Conservation (phyloP, 2,113 vertebrate species). For the Ictalurus punctatus region DNA sequence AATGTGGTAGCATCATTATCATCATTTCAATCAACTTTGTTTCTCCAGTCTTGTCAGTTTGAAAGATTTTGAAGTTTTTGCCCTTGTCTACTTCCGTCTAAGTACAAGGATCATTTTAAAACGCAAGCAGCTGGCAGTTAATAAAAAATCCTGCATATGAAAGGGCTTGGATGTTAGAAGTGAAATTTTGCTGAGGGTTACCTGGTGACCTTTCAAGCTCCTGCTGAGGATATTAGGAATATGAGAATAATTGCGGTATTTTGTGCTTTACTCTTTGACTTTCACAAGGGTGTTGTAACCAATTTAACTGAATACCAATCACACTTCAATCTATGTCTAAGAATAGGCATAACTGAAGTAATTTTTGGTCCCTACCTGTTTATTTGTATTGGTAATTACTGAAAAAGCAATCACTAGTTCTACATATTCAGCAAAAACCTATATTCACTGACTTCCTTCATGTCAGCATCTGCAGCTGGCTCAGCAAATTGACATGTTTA, state of each 20-base stretch:
- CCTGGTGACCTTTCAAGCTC: conserved; percentile 7
- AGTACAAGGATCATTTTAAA: conserved; percentile 1
- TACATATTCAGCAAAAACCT: conserved; percentile 22
- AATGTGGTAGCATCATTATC: neutral
- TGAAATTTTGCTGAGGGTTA: conserved; percentile 18
- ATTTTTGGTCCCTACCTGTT: neutral
- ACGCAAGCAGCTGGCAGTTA: neutral
- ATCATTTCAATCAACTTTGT: neutral
- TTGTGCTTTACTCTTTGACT: neutral
- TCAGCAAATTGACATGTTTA: conserved; percentile 28
- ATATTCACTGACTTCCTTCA: conserved; percentile 23
- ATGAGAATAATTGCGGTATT: neutral
- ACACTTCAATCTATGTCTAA: neutral
- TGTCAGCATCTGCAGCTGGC: conserved; percentile 20
- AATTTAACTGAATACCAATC: neutral
- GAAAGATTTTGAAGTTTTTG: neutral
- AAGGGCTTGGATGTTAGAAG: conserved; percentile 8
- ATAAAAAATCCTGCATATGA: neutral
- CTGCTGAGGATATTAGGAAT: conserved; percentile 7
- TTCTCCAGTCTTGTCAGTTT: conserved; percentile 1
- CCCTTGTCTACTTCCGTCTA: neutral
- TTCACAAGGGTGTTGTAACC: neutral
- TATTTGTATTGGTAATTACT: conserved; percentile 17
- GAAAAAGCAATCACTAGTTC: conserved; percentile 18
- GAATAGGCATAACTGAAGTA: neutral